Conservation (phyloP, 1,140 invertebrate genomes). For the Trinorchestia longiramus region DNA sequence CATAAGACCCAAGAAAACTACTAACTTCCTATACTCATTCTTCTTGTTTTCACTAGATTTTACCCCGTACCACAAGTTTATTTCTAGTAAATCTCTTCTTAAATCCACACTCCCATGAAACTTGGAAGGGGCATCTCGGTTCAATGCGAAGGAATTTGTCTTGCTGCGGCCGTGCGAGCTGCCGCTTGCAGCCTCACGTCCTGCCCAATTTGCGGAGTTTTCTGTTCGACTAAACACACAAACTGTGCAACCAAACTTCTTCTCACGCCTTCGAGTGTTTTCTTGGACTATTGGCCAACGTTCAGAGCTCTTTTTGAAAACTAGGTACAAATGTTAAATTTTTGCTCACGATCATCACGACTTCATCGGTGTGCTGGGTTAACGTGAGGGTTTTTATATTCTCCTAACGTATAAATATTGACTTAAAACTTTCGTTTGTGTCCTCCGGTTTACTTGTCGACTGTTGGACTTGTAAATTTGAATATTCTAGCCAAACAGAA, state of each 20-base stretch:
- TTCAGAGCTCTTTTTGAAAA: not conserved
- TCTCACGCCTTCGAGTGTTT: not conserved
- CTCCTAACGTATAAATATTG: not conserved
- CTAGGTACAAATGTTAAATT: not conserved
- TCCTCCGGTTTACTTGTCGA: not conserved
- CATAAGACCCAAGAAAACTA: not conserved
- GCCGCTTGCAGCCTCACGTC: conserved; percentile 21
- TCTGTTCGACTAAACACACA: conserved; percentile 34
- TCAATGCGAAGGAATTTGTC: conserved; percentile 21
- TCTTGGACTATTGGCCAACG: not conserved
- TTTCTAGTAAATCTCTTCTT: not conserved
- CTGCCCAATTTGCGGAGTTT: conserved; percentile 20
- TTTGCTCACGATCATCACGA: not conserved
- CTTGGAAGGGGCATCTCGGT: not conserved
- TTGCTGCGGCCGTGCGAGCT: not conserved
- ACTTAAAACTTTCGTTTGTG: not conserved
- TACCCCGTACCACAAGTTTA: not conserved
- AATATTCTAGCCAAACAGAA: not conserved
- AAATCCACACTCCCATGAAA: conserved; percentile 20
- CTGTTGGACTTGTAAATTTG: not conserved
- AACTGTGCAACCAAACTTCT: conserved; percentile 4
- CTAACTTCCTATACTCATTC: not conserved
- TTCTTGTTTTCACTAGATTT: not conserved
- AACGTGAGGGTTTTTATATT: not conserved
- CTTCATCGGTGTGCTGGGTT: not conserved